Base-by-base conservation (phyloP, 2,888 invertebrate genomes). In the Stenodera caucasica region DNA sequence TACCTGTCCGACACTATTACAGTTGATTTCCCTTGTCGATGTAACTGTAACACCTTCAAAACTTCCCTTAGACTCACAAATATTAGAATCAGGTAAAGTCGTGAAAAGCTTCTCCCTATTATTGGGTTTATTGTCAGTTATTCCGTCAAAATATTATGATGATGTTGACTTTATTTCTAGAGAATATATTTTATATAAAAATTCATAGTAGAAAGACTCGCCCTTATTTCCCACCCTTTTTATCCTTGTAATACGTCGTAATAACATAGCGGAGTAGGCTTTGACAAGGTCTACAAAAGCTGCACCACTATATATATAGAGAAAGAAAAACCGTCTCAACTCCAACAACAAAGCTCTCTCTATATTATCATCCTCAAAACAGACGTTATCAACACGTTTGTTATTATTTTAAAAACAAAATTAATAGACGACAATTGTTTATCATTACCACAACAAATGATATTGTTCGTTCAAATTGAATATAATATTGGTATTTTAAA, bases 21-120 rank as follows among this genome's bases (percentile, higher is more conserved):
- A 53, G 60, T 67, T 74, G 74, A 75, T 75, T 75, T 75, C 75
- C 74, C 75, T 60, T 58, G 73, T 57, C 73, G 65, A 64, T 35
- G 49, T 60, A 63, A 66, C 65, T 62, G 63, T 57, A 53, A 60
- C 64, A 67, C 64, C 60, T 61, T 21, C 57, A 57, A 61, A 65
- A 63, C 61, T 67, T 65, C 18, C 51, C 57, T 9, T 45, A 55
- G 30, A 55, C 58, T 58, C 55, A 29, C 58, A 32, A 59, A 62
- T 58, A 59, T 35, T 30, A 49, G 56, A 52, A 32, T 55, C 26
- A 32, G n/a, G n/a, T n/a, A 32, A 32, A 8, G 37, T 40, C 30
- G 15, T 54, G 29, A 33, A 14, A 21, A 61, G 58, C 54, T 63
- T 63, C 32, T 18, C 57, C 33, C n/a, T n/a, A n/a, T n/a, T 49